These are phyloP conservation scores for Avahi laniger DNA, from an alignment of 2,797 vertebrate species.

Conservation along the genomic window DNA sequence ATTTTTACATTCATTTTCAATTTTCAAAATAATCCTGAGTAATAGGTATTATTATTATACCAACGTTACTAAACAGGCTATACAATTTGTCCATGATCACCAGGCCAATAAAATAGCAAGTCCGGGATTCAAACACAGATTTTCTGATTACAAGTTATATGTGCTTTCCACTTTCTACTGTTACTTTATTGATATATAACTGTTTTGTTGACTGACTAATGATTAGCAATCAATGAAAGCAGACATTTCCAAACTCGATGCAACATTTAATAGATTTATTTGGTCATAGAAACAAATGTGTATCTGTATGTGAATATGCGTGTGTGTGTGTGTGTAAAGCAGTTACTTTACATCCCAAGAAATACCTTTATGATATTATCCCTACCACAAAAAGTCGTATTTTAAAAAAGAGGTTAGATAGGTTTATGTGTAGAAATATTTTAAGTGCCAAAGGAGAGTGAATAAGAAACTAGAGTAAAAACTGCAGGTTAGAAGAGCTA, in stretches of 20 bases:
- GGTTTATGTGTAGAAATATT: background rate
- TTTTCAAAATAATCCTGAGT: background rate
- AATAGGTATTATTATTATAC: background rate
- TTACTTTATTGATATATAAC: background rate
- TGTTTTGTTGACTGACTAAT: background rate
- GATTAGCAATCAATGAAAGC: background rate
- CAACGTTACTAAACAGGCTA: background rate
- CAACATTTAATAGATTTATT: background rate
- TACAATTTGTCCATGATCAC: background rate
- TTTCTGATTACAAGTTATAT: background rate
- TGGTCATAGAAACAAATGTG: background rate
- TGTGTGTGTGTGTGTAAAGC: background rate
- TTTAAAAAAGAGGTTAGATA: background rate
- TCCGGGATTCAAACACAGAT: background rate
- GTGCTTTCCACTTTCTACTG: background rate
- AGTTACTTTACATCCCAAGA: background rate
- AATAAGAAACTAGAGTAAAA: background rate
- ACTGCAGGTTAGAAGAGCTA: background rate
- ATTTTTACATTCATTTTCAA: background rate
- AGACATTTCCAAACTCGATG: background rate
- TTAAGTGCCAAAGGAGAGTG: background rate
- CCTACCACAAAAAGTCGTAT: background rate
- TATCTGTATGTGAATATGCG: too few species aligned
- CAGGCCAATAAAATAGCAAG: background rate
- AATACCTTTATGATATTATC: background rate